Conservation (phyloP, 2,113 vertebrate species). For the Pterocles gutturalis region DNA sequence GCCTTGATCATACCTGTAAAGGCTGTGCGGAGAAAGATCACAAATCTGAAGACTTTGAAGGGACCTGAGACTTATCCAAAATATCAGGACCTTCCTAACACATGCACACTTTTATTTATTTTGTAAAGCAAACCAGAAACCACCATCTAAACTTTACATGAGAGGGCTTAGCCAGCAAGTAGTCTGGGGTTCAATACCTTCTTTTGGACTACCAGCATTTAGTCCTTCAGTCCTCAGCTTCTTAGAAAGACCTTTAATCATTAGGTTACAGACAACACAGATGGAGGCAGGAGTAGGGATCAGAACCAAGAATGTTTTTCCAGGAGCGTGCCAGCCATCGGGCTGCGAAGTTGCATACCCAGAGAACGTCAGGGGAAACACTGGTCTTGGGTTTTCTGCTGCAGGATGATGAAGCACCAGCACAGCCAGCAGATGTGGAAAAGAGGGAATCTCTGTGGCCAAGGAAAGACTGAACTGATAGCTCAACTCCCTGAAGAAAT, state of each 20-base stretch:
- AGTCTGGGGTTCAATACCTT: not conserved
- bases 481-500: not conserved
- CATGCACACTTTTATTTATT: accelerated
- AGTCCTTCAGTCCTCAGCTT: not conserved
- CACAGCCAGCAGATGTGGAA: not conserved
- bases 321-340: accelerated
- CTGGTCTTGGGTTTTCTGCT: not conserved
- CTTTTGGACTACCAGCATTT: not conserved
- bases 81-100: not conserved
- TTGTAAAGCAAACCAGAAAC: not conserved
- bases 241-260: not conserved
- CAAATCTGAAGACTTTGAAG: not conserved
- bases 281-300: not conserved
- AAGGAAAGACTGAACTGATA: not conserved
- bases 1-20: not conserved
- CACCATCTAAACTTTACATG: not conserved
- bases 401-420: not conserved
- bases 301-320: not conserved
- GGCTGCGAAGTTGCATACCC: not conserved
- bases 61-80: not conserved
- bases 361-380: not conserved
- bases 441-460: not conserved
- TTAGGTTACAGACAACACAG: not conserved
- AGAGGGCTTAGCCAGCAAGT: not conserved
- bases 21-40: not conserved